Conservation (phyloP, 2,888 invertebrate genomes). For the Acanthosepion lycidas region DNA sequence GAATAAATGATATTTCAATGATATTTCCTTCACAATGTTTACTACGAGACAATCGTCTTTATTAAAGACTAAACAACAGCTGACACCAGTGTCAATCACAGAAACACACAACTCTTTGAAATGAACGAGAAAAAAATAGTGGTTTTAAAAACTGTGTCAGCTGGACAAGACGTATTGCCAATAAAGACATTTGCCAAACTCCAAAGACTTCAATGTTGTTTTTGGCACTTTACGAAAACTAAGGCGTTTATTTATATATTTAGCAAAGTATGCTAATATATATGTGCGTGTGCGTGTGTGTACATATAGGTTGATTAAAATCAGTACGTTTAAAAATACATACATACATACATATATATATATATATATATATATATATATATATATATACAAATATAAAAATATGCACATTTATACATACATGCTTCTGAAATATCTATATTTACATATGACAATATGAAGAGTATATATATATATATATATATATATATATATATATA, state of each 20-base stretch:
- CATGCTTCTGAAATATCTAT: too few species aligned
- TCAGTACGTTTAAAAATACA: not conserved
- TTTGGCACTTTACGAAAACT: constrained; percentile 8
- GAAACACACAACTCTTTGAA: not conserved
- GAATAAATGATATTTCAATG: not conserved
- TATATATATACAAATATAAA: too few species aligned
- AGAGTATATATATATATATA: too few species aligned
- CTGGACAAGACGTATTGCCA: not conserved
- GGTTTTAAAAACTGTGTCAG: not conserved
- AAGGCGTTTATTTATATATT: not conserved
- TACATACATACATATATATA: not conserved
- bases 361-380: too few species aligned
- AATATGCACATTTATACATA: too few species aligned
- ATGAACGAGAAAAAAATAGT: not conserved
- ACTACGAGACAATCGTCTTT: not conserved
- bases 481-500: too few species aligned
- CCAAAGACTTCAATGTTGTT: not conserved
- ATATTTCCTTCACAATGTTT: not conserved
- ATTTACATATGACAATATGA: too few species aligned
- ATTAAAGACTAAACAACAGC: not conserved
- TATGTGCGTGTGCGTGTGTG: too few species aligned
- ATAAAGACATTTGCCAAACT: not conserved
- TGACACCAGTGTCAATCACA: constrained; percentile 22
- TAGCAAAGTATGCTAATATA: not conserved
- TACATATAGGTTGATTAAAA: not conserved